These are phyloP conservation scores for Bombus confusus DNA, from an alignment of 1,140 invertebrate genomes.

Conservation along the genomic window DNA sequence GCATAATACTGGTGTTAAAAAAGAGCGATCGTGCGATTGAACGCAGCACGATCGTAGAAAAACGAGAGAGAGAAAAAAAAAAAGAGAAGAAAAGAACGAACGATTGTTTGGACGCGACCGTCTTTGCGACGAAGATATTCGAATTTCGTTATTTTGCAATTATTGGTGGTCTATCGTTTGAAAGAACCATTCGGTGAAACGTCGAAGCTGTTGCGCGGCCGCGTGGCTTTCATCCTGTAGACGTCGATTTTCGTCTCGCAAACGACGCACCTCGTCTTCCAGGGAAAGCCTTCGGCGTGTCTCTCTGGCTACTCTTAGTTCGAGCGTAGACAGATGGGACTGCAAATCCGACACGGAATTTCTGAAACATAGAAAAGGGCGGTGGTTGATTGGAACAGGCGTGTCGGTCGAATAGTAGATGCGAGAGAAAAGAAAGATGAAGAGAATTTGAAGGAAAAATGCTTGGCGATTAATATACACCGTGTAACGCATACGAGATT, in stretches of 20 bases:
- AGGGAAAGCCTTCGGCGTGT: conserved; percentile 85
- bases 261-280: conserved; percentile 88
- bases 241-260: conserved; percentile 92
- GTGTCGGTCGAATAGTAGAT: no score
- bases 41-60: conserved; percentile 4
- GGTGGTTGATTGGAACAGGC: neutral
- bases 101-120: neutral
- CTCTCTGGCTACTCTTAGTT: conserved; percentile 85
- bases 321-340: conserved; percentile 85
- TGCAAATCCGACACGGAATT: conserved; percentile 84
- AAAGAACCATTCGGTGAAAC: conserved; percentile 97
- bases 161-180: conserved; percentile 91
- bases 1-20: conserved; percentile 75
- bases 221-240: conserved; percentile 94
- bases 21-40: neutral
- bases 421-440: no score
- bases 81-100: neutral
- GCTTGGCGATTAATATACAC: neutral
- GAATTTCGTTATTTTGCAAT: conserved; percentile 21
- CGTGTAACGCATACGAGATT: neutral
- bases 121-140: neutral
- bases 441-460: neutral
- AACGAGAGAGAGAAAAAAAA: conserved; percentile 30
- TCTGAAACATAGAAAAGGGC: conserved; percentile 55
- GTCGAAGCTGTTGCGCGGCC: conserved; percentile 93